phyloP scores from a whole-genome alignment of 2,797 vertebrate genomes.

The Agapornis canus region DNA sequence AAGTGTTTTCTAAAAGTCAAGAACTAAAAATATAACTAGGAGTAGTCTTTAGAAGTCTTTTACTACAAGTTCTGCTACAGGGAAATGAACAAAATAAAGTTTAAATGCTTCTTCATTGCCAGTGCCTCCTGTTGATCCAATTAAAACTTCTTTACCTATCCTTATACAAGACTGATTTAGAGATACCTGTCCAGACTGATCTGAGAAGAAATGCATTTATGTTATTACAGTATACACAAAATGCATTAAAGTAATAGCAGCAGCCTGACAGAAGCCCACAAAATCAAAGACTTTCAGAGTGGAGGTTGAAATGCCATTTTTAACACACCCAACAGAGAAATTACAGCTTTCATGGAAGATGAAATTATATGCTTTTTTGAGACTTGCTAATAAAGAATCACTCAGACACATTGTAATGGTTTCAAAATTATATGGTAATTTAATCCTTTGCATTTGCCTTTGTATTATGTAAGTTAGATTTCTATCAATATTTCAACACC shows the following conservation, averaged over 20 bases:
- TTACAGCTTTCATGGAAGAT: neutral
- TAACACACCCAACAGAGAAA: conserved; percentile 22
- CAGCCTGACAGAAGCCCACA: neutral
- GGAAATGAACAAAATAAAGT: conserved; percentile 33
- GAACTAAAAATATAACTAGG: neutral
- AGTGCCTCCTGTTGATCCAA: neutral
- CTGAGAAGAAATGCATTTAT: conserved; percentile 19
- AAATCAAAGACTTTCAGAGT: conserved; percentile 31
- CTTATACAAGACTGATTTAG: conserved; percentile 10
- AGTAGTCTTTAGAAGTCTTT: conserved; percentile 21
- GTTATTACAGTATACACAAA: conserved; percentile 15
- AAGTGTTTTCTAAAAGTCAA: conserved; percentile 45
- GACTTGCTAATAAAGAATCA: conserved; percentile 24
- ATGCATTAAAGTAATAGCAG: conserved; percentile 30
- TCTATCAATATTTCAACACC: conserved; percentile 38
- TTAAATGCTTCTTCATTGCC: neutral
- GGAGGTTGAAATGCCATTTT: conserved; percentile 37
- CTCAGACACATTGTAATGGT: conserved; percentile 17
- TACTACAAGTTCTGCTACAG: neutral
- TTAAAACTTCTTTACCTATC: conserved; percentile 17
- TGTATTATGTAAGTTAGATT: conserved; percentile 44
- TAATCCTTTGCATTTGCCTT: conserved; percentile 40
- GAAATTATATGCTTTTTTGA: conserved; percentile 46
- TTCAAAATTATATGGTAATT: conserved; percentile 48
- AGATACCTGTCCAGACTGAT: conserved; percentile 5